Evolutionary conservation across 2,113 vertebrate species (phyloP).

Genomic region (Oncorhynchus gorbuscha): DNA sequence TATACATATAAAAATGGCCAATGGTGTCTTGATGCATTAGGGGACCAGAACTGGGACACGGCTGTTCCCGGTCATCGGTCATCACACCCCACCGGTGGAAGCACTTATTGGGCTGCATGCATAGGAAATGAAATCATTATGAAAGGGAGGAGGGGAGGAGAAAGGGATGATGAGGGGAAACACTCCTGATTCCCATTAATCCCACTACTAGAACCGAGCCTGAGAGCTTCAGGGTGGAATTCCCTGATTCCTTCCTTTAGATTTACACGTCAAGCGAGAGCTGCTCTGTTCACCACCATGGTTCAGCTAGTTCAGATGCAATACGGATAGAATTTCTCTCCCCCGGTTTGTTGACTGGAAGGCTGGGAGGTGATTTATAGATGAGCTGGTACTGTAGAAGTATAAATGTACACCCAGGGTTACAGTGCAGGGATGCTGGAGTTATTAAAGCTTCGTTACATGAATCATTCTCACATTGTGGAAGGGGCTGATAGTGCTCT

Average conservation of each 20-base stretch:
- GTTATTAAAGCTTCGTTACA: conserved; percentile 48
- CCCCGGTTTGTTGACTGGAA: conserved; percentile 29
- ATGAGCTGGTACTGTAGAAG: conserved; percentile 41
- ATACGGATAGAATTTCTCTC: conserved; percentile 30
- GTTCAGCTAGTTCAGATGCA: conserved; percentile 39
- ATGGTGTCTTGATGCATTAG: not conserved
- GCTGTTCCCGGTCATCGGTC: conserved; percentile 34
- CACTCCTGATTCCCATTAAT: conserved; percentile 38
- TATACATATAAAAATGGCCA: no score
- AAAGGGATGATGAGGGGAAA: conserved; percentile 2
- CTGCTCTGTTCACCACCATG: conserved; percentile 18
- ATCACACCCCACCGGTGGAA: conserved; percentile 21
- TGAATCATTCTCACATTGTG: conserved; percentile 44
- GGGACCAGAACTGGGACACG: conserved; percentile 24
- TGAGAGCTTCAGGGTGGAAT: conserved; percentile 35
- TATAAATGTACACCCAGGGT: conserved; percentile 48
- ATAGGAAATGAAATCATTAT: conserved; percentile 52
- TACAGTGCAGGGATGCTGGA: conserved; percentile 30
- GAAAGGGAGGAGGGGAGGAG: conserved; percentile 35
- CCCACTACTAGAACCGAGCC: conserved; percentile 13
- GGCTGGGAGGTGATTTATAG: conserved; percentile 62
- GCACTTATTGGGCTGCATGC: conserved; percentile 27
- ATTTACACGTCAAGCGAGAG: conserved; percentile 41
- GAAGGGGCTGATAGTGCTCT: not conserved
- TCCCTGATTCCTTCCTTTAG: conserved; percentile 33